A percentile compares a stretch with the other conserved stretches of the same genome.
These are phyloP conservation scores for Knipowitschia caucasica DNA, from an alignment of 2,797 vertebrate genomes.

Conservation along the genomic window DNA sequence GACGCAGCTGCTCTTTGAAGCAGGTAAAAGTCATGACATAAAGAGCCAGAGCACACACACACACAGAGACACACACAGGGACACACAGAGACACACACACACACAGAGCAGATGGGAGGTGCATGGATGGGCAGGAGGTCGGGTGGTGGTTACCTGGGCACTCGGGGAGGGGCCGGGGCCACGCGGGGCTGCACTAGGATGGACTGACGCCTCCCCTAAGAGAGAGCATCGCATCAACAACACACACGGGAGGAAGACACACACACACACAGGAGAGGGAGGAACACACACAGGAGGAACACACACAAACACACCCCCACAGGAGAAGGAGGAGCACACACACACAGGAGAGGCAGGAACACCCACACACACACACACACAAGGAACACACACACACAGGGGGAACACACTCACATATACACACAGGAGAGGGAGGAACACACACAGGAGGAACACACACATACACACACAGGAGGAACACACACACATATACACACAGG, in stretches of 20 bases:
- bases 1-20: too few species aligned
- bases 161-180: constrained; percentile 79
- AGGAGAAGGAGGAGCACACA: not conserved
- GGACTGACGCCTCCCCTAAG: constrained; percentile 86
- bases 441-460: too few species aligned
- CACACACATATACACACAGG: too few species aligned
- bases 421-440: too few species aligned
- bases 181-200: constrained; percentile 86
- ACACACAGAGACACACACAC: too few species aligned
- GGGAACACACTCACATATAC: too few species aligned
- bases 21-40: constrained; percentile 51
- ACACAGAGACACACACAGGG: constrained; percentile 61
- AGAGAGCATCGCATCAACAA: constrained; percentile 86
- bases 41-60: constrained; percentile 39
- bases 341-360: too few species aligned
- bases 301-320: constrained; percentile 44
- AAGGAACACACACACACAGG: too few species aligned
- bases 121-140: constrained; percentile 67
- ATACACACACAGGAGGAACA: too few species aligned
- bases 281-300: constrained; percentile 40
- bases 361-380: too few species aligned
- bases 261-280: constrained; percentile 17
- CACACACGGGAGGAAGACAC: constrained; percentile 16
- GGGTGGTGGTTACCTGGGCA: constrained; percentile 79
- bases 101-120: constrained; percentile 59